These are phyloP conservation scores for Xyrichtys novacula DNA, from an alignment of 2,797 vertebrate genomes.

Conservation along the genomic window DNA sequence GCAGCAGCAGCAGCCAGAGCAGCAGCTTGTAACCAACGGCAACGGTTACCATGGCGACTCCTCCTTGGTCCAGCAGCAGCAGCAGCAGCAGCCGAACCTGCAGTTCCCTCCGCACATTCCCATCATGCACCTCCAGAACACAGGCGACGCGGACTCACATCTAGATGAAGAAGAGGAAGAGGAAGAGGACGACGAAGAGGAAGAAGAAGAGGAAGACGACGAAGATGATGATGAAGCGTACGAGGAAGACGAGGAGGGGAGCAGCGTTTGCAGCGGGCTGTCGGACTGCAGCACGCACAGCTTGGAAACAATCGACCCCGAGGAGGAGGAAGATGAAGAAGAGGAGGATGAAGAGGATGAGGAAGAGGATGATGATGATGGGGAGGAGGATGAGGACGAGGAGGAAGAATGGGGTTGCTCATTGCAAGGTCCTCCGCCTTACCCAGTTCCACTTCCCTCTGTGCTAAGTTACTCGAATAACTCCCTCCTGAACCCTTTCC, in stretches of 20 bases:
- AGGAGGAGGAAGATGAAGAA: conserved; percentile 91
- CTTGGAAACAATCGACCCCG: conserved; percentile 91
- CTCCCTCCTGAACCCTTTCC: conserved; percentile 85
- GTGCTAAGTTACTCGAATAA: conserved; percentile 90
- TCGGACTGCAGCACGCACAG: conserved; percentile 96
- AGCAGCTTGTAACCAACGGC: conserved; percentile 87
- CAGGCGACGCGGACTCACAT: conserved; percentile 45
- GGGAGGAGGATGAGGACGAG: conserved; percentile 88
- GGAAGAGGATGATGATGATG: conserved; percentile 88
- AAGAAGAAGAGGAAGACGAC: conserved; percentile 86
- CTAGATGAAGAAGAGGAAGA: conserved; percentile 81
- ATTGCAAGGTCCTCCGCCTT: conserved; percentile 80
- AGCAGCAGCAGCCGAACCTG: conserved; percentile 76
- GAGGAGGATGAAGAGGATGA: conserved; percentile 88
- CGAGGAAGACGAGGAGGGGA: conserved; percentile 86
- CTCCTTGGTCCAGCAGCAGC: conserved; percentile 83
- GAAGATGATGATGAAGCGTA: conserved; percentile 83
- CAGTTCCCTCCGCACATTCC: conserved; percentile 89
- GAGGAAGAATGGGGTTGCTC: conserved; percentile 82
- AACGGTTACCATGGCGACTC: conserved; percentile 92
- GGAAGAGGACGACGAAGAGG: conserved; percentile 87
- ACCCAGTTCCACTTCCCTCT: conserved; percentile 88
- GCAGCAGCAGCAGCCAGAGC: conserved; percentile 85
- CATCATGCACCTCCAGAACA: conserved; percentile 86
- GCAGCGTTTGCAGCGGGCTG: conserved; percentile 93